Percentiles rank a stretch among this genome's conserved stretches.
phyloP scores from a whole-genome alignment of 1,140 invertebrate species.

The Glossosoma conforme region DNA sequence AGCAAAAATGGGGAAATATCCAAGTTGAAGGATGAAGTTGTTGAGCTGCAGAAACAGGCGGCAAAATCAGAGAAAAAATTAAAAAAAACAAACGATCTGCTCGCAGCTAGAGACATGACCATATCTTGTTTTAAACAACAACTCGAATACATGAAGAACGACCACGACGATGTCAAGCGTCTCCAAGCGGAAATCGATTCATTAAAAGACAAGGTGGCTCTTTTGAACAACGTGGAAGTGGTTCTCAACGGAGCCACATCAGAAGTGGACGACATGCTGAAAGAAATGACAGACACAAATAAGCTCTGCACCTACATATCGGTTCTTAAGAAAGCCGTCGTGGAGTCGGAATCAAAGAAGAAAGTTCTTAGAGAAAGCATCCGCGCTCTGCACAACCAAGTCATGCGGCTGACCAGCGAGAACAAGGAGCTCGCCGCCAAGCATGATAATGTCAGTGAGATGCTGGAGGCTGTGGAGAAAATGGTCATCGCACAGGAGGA shows the following conservation, averaged over 20 bases:
- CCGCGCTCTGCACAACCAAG: constrained; percentile 11
- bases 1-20: constrained; percentile 11
- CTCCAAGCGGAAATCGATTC: constrained; percentile 14
- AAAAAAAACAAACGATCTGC: constrained; percentile 4
- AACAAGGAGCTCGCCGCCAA: constrained; percentile 14
- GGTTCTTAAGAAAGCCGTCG: constrained; percentile 17
- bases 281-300: constrained; percentile 7
- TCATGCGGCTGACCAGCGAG: background rate
- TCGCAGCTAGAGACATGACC: constrained; percentile 8
- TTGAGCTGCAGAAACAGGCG: constrained; percentile 3
- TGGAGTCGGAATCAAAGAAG: constrained; percentile 20
- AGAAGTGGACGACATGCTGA: constrained; percentile 20
- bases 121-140: constrained; percentile 20
- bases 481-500: no score
- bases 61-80: constrained; percentile 13
- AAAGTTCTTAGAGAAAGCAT: constrained; percentile 17
- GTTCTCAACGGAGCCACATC: constrained; percentile 14
- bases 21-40: constrained; percentile 9
- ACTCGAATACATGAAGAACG: constrained; percentile 15
- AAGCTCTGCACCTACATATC: constrained; percentile 19
- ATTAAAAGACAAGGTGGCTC: constrained; percentile 8
- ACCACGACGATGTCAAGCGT: constrained; percentile 10
- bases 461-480: no score
- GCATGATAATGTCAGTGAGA: no score
- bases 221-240: constrained; percentile 20